phyloP scores from a whole-genome alignment of 2,113 vertebrate genomes.

The Sylvietta virens region DNA sequence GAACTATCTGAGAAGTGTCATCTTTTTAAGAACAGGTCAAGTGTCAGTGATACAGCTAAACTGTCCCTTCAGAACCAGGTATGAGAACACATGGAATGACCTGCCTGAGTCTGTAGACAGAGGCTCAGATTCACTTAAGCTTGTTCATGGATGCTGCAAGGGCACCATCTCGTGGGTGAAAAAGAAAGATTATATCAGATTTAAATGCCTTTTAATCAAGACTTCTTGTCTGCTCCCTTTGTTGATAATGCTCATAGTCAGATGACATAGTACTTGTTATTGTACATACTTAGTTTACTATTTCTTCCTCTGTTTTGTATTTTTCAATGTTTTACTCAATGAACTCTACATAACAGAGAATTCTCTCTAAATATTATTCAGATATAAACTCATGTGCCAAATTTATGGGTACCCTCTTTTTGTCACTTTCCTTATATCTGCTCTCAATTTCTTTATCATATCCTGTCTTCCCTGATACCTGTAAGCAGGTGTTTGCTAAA shows the following conservation, averaged over 20 bases:
- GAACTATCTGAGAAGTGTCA: background rate
- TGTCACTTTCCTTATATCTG: rapidly evolving
- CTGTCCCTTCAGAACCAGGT: background rate
- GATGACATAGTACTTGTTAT: background rate
- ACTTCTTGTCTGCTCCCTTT: background rate
- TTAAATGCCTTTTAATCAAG: background rate
- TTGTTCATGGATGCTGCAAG: background rate
- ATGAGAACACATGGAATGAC: background rate
- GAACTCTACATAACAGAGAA: background rate
- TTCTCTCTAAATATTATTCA: background rate
- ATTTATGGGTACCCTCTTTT: background rate
- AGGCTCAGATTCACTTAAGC: rapidly evolving
- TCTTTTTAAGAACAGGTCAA: background rate
- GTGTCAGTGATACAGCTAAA: background rate
- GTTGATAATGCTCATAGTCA: background rate
- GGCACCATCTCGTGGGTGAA: constrained; percentile 48
- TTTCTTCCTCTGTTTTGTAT: background rate
- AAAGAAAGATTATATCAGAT: background rate
- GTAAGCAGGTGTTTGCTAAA: background rate
- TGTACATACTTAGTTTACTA: background rate
- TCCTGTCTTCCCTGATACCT: background rate
- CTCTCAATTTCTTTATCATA: background rate
- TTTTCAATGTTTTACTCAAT: background rate
- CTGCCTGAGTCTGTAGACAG: background rate
- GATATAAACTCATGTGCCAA: background rate